Evolutionary conservation across 2,797 vertebrate species (phyloP).

Genomic region (Ptychobarbus kaznakovi): DNA sequence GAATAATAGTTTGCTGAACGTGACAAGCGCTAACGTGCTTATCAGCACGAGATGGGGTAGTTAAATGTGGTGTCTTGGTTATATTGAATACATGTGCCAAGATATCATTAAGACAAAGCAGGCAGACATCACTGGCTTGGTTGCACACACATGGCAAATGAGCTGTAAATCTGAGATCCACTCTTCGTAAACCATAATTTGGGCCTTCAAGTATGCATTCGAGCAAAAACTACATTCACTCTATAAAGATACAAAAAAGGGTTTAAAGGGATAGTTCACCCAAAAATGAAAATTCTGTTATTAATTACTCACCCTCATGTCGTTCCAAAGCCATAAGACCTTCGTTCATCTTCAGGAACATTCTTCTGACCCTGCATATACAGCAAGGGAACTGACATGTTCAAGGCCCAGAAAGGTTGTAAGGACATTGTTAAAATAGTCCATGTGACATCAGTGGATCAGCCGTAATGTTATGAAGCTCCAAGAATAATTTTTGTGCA

Average conservation of each 20-base stretch:
- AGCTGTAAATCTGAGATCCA: constrained; percentile 41
- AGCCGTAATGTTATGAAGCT: too few species aligned
- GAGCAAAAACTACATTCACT: constrained; percentile 5
- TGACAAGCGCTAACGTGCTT: constrained; percentile 32
- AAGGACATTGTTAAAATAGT: too few species aligned
- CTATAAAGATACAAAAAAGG: not conserved
- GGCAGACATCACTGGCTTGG: constrained; percentile 47
- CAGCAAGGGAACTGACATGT: too few species aligned
- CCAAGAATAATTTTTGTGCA: too few species aligned
- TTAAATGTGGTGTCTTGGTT: constrained; percentile 53
- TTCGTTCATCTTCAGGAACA: too few species aligned
- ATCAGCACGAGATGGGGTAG: not conserved
- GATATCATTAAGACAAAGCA: constrained; percentile 48
- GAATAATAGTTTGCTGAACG: constrained; percentile 44
- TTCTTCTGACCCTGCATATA: not conserved
- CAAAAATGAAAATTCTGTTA: not conserved
- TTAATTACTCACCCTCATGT: too few species aligned
- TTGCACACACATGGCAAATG: constrained; percentile 38
- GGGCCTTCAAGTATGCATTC: constrained; percentile 13
- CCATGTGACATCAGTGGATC: too few species aligned
- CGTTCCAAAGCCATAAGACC: too few species aligned
- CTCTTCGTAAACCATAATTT: constrained; percentile 13
- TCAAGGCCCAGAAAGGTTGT: not conserved
- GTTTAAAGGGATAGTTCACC: not conserved
- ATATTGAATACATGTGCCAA: constrained; percentile 57